phyloP scores from a whole-genome alignment of 2,113 vertebrate genomes.

The Trachemys scripta region DNA sequence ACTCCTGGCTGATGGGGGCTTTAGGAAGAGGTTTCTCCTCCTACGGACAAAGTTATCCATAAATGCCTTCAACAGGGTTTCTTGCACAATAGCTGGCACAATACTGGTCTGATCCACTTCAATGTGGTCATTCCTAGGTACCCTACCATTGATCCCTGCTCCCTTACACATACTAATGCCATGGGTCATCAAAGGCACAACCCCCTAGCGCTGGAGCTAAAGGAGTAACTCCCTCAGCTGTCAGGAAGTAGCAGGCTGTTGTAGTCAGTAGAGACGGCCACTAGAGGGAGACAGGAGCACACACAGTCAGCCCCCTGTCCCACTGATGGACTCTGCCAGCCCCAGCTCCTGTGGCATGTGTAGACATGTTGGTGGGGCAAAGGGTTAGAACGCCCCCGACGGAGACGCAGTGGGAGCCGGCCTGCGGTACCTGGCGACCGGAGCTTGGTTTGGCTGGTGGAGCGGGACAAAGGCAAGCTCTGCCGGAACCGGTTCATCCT shows the following conservation, averaged over 20 bases:
- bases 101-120: neutral
- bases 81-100: neutral
- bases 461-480: constrained; percentile 96
- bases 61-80: neutral
- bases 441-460: constrained; percentile 97
- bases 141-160: neutral
- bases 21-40: neutral
- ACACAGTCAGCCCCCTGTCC: accelerated
- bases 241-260: neutral
- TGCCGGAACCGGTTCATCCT: constrained; percentile 98
- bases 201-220: neutral
- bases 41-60: neutral
- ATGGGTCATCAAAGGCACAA: accelerated
- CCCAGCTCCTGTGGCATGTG: neutral
- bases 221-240: neutral
- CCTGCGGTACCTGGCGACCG: constrained; percentile 90
- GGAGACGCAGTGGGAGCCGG: neutral
- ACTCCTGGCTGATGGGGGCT: neutral
- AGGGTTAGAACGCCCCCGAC: neutral
- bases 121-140: neutral
- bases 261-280: neutral
- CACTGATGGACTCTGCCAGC: neutral
- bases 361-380: no score
- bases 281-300: neutral
- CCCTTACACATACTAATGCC: accelerated